A percentile compares a stretch with the other conserved stretches of the same genome.
Conservation (phyloP, 2,797 vertebrate species). For the Halcyon chelicuti region DNA sequence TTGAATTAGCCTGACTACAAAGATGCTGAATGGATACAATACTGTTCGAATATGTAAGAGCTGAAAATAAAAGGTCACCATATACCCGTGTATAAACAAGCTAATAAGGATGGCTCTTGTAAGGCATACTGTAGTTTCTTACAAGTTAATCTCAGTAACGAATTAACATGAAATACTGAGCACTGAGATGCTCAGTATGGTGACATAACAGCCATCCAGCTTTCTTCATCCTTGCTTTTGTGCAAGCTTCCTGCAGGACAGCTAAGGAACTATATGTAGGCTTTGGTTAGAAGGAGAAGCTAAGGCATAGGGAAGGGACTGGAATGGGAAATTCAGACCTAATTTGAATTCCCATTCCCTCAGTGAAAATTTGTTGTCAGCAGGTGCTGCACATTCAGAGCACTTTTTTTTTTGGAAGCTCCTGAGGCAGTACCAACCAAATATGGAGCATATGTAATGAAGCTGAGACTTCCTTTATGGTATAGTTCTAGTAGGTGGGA, state of each 20-base stretch:
- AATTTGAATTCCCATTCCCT: neutral
- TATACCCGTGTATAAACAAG: neutral
- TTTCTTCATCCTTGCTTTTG: neutral
- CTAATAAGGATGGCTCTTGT: too few relatives aligned
- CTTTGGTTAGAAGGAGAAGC: neutral
- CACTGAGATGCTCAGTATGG: neutral
- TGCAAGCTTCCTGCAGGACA: neutral
- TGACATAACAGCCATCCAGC: neutral
- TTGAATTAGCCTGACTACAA: neutral
- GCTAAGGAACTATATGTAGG: neutral
- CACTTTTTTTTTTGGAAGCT: neutral
- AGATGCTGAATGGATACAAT: neutral
- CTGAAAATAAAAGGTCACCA: neutral
- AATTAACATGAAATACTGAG: neutral
- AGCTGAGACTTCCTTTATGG: neutral
- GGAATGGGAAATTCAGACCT: neutral
- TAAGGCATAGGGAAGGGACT: neutral
- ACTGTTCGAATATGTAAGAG: neutral
- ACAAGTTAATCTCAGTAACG: neutral
- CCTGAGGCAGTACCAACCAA: neutral
- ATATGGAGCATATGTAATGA: accelerated
- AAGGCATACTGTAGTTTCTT: neutral
- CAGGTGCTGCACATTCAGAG: neutral
- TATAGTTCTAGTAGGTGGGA: neutral
- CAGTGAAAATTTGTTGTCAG: neutral